A percentile compares a stretch with the other conserved stretches of the same genome.
These are phyloP conservation scores for Lagorchestes hirsutus DNA, from an alignment of 2,797 vertebrate species.

Conservation along the genomic window DNA sequence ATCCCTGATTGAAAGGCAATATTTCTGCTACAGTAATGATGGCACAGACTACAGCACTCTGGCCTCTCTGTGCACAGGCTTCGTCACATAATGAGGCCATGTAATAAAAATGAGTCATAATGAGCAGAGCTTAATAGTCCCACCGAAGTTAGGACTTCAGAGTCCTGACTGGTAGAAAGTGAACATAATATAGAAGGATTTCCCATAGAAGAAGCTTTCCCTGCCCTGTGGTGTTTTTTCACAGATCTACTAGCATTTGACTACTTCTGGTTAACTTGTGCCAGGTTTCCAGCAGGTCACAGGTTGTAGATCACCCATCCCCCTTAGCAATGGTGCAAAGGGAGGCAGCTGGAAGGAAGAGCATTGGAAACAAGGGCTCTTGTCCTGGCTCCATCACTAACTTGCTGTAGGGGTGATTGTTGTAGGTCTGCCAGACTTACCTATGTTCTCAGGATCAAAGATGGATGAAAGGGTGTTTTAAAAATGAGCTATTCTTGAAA, in stretches of 20 bases:
- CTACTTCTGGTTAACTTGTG: not conserved
- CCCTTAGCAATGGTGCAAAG: not conserved
- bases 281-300: not conserved
- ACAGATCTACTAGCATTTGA: no score
- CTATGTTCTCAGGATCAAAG: not conserved
- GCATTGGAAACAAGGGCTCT: not conserved
- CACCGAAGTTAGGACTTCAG: slow-evolving; percentile 52
- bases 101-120: slow-evolving; percentile 77
- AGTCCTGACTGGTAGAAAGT: slow-evolving; percentile 6
- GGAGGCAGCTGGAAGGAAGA: not conserved
- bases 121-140: slow-evolving; percentile 70
- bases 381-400: not conserved
- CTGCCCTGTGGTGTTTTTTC: not conserved
- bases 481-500: not conserved
- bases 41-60: slow-evolving; percentile 64
- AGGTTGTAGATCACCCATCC: not conserved
- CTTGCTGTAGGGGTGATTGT: not conserved
- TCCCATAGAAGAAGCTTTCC: not conserved
- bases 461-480: not conserved
- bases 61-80: slow-evolving; percentile 70
- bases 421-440: not conserved
- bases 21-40: slow-evolving; percentile 70
- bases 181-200: not conserved
- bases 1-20: slow-evolving; percentile 64
- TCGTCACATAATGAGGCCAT: slow-evolving; percentile 74